Percentiles rank a stretch among this genome's conserved stretches.
These are phyloP conservation scores for Pseudoips prasinana DNA, from an alignment of 2,888 invertebrate genomes.

Conservation along the genomic window DNA sequence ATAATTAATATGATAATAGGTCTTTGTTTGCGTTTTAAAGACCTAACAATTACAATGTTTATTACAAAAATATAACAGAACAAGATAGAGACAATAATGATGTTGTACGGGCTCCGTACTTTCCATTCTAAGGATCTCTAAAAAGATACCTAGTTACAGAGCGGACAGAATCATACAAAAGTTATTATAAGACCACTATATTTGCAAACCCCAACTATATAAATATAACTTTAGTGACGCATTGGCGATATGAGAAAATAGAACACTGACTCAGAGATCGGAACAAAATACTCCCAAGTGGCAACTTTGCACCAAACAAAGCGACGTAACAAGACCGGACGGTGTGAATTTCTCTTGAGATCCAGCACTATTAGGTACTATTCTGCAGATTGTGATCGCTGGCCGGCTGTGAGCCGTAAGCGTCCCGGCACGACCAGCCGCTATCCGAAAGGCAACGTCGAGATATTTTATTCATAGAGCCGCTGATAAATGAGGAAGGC, in stretches of 20 bases:
- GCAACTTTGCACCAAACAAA: slow-evolving; percentile 50
- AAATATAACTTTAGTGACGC: slow-evolving; percentile 1
- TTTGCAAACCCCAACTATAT: too few species aligned
- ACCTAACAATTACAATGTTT: too few species aligned
- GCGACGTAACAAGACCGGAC: slow-evolving; percentile 41
- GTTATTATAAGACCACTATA: too few species aligned
- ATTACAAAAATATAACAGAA: too few species aligned
- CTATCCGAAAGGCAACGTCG: slow-evolving; percentile 68
- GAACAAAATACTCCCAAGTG: slow-evolving; percentile 40
- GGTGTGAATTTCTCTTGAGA: slow-evolving; percentile 63
- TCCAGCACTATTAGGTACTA: slow-evolving; percentile 55
- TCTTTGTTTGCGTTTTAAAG: too few species aligned
- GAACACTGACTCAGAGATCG: slow-evolving; percentile 16
- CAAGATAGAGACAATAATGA: too few species aligned
- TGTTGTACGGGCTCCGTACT: too few species aligned
- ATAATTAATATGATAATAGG: too few species aligned
- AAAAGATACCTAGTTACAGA: too few species aligned
- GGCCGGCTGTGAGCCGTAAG: slow-evolving; percentile 52
- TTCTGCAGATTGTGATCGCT: slow-evolving; percentile 62
- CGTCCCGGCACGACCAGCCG: slow-evolving; percentile 65
- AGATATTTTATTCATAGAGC: slow-evolving; percentile 78
- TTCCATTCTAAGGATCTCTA: too few species aligned
- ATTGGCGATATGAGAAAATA: slow-evolving; percentile 17
- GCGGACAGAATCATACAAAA: too few species aligned
- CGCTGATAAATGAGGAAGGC: slow-evolving; percentile 74